These are phyloP conservation scores for Oceanodroma leucorhoa DNA, from an alignment of 2,797 vertebrate species.

Conservation along the genomic window DNA sequence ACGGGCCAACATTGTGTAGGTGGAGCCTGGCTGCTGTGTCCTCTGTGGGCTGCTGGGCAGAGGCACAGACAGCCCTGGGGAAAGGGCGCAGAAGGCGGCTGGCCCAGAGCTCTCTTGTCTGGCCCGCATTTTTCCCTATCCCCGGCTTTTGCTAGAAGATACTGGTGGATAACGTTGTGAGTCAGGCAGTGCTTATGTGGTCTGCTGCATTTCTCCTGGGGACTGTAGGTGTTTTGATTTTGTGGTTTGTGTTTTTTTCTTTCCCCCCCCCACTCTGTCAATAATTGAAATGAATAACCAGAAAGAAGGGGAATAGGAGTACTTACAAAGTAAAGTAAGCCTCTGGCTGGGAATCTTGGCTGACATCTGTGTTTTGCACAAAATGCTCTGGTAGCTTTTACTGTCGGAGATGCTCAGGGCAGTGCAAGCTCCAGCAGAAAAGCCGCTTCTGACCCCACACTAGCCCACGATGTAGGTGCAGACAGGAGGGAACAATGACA, in stretches of 20 bases:
- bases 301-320: not conserved
- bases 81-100: not conserved
- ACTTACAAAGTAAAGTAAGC: not conserved
- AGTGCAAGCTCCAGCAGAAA: not conserved
- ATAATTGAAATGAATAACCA: not conserved
- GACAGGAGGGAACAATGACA: not conserved
- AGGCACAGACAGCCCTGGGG: constrained; percentile 26
- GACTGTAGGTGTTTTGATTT: constrained; percentile 3
- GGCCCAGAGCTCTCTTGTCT: not conserved
- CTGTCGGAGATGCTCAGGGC: not conserved
- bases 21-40: not conserved
- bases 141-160: not conserved
- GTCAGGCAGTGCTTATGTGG: not conserved
- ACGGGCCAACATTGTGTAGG: not conserved
- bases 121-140: not conserved
- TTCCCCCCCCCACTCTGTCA: fast-evolving
- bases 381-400: not conserved
- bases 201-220: not conserved
- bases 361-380: not conserved
- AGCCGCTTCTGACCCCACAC: not conserved
- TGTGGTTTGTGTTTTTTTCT: not conserved
- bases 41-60: not conserved
- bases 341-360: not conserved
- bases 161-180: not conserved
- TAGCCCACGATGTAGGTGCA: not conserved